Evolutionary conservation across 2,797 vertebrate species (phyloP).

Genomic region (Numenius phaeopus): DNA sequence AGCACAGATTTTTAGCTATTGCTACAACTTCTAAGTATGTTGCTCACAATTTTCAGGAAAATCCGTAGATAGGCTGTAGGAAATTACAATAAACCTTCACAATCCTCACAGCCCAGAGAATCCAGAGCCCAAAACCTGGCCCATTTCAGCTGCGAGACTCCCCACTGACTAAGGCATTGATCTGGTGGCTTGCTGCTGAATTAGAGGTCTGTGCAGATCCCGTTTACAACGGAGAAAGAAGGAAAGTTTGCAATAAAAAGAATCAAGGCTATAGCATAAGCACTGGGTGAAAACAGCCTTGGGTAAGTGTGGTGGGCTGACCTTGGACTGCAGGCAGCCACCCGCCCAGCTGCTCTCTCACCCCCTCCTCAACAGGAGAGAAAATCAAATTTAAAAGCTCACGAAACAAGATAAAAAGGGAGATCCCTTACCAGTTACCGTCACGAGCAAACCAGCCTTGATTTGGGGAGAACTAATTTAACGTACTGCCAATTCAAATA

Average conservation of each 20-base stretch:
- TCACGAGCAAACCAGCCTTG: background rate
- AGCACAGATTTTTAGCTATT: background rate
- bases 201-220: background rate
- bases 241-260: background rate
- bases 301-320: background rate
- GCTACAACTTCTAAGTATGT: background rate
- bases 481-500: background rate
- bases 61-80: background rate
- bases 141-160: background rate
- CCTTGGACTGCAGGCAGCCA: background rate
- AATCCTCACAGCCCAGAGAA: background rate
- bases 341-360: no score
- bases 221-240: background rate
- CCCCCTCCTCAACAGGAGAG: background rate
- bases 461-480: background rate
- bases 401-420: background rate
- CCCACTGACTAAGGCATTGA: background rate
- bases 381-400: background rate
- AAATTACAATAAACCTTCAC: background rate
- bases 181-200: background rate
- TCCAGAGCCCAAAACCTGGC: background rate
- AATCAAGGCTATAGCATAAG: background rate
- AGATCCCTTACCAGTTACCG: background rate
- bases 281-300: background rate
- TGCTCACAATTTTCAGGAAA: background rate